phyloP scores from a whole-genome alignment of 1,140 invertebrate genomes.

The Heliconius nattereri region DNA sequence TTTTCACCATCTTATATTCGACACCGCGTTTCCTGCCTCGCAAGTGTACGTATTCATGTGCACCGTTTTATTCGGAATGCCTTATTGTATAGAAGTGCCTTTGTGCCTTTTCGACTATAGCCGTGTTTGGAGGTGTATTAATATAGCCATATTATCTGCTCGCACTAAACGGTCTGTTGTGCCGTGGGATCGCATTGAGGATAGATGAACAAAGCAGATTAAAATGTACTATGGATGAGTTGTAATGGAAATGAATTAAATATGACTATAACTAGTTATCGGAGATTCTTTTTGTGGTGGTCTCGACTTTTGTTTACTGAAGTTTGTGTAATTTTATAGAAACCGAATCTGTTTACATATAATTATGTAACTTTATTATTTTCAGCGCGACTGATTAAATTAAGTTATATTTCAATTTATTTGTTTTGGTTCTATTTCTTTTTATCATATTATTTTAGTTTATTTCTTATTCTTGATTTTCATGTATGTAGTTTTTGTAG shows the following conservation, averaged over 20 bases:
- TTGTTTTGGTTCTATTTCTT: too few species aligned
- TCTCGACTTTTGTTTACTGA: too few species aligned
- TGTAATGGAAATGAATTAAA: background rate
- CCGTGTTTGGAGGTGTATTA: constrained; percentile 68
- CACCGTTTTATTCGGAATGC: constrained; percentile 60
- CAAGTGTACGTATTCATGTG: constrained; percentile 68
- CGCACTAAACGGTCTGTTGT: constrained; percentile 52
- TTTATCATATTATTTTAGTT: too few species aligned
- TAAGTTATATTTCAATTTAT: too few species aligned
- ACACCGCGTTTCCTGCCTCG: constrained; percentile 74
- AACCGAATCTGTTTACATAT: too few species aligned
- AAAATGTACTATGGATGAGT: constrained; percentile 16
- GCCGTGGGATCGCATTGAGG: constrained; percentile 57
- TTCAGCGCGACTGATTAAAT: too few species aligned
- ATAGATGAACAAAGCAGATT: constrained; percentile 42
- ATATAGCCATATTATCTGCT: constrained; percentile 72
- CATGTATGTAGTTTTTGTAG: too few species aligned
- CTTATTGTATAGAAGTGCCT: constrained; percentile 68
- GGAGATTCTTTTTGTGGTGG: background rate
- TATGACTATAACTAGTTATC: background rate
- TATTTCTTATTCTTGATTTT: too few species aligned
- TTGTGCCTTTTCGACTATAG: constrained; percentile 76
- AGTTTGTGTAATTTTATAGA: too few species aligned
- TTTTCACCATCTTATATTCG: constrained; percentile 63
- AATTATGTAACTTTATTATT: too few species aligned